Evolutionary conservation across 1,140 invertebrate species (phyloP).

Genomic region (Diachasma alloeum): DNA sequence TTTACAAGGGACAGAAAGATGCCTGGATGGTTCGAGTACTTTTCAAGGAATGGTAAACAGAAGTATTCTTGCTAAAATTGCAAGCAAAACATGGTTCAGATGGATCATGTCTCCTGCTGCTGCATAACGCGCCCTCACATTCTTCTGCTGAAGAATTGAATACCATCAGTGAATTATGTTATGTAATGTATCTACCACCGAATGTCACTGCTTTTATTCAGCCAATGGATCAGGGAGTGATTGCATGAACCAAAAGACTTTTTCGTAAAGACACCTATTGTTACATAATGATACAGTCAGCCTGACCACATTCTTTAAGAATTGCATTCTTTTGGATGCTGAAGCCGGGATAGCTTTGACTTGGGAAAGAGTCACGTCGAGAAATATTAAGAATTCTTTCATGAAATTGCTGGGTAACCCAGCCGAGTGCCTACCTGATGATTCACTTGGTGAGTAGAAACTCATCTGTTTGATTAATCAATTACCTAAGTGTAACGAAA

Average conservation of each 20-base stretch:
- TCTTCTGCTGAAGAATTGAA: constrained; percentile 51
- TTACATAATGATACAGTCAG: no score
- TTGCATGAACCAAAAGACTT: constrained; percentile 15
- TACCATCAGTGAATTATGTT: constrained; percentile 49
- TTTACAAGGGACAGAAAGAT: constrained; percentile 7
- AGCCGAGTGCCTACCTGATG: no score
- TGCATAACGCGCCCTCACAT: constrained; percentile 44
- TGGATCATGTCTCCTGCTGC: constrained; percentile 14
- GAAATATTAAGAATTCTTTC: no score
- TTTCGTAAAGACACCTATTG: no score
- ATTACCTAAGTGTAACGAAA: no score
- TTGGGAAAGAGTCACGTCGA: no score
- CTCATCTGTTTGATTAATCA: no score
- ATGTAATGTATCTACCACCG: constrained; percentile 57
- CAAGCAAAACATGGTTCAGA: background rate
- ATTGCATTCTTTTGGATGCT: no score
- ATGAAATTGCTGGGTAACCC: no score
- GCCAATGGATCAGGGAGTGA: constrained; percentile 52
- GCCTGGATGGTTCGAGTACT: constrained; percentile 24
- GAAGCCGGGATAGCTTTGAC: no score
- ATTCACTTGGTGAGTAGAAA: no score
- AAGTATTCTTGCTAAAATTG: constrained; percentile 21
- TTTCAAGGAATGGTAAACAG: constrained; percentile 26
- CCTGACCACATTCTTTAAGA: no score
- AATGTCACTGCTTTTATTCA: constrained; percentile 57